Conservation (phyloP, 2,888 invertebrate species). For the Drosophila longiperda region DNA sequence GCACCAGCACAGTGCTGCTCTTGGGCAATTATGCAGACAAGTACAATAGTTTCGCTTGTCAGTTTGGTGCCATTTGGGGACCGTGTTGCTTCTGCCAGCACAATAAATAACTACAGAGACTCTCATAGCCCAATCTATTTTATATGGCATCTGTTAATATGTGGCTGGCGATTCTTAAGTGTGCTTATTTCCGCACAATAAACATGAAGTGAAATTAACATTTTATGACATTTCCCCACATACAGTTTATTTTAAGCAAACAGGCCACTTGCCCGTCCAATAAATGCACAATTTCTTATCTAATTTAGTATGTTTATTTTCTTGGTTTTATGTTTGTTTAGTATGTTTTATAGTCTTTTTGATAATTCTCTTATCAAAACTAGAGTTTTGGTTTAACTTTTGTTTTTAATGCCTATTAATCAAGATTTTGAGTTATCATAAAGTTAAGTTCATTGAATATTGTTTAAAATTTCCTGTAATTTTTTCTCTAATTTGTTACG, state of each 20-base stretch:
- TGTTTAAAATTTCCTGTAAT: background rate
- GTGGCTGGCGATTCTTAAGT: conserved; percentile 43
- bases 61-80: conserved; percentile 58
- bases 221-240: conserved; percentile 42
- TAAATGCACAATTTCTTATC: conserved; percentile 6
- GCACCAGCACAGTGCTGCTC: conserved; percentile 7
- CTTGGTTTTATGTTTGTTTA: background rate
- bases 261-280: conserved; percentile 5
- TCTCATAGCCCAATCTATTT: conserved; percentile 36
- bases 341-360: background rate
- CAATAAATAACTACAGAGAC: conserved; percentile 62
- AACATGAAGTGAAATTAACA: conserved; percentile 60
- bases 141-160: conserved; percentile 51
- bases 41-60: conserved; percentile 36
- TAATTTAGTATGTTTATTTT: background rate
- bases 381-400: background rate
- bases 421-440: background rate
- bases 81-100: conserved; percentile 43
- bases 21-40: conserved; percentile 60
- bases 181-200: conserved; percentile 46
- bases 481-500: conserved; percentile 3
- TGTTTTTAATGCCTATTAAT: background rate
- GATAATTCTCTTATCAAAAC: background rate
- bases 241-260: background rate
- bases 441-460: background rate